Percentiles rank a stretch among this genome's conserved stretches.
Conservation (phyloP, 2,113 vertebrate genomes). For the Sus scrofa region DNA sequence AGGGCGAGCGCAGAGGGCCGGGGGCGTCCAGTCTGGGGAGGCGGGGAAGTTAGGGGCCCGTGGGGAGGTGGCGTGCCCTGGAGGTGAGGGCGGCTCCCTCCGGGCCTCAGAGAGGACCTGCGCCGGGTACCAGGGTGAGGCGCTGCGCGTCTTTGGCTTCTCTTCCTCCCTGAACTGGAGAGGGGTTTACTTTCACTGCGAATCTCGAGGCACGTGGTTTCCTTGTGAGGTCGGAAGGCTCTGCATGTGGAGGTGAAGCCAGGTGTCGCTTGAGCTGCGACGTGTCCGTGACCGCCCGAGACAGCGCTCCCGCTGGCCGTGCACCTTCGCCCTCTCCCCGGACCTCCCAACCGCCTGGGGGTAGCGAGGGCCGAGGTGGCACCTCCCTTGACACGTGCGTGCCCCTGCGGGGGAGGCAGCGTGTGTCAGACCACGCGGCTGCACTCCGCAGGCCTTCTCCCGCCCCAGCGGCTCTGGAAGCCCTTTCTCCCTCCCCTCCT, state of each 20-base stretch:
- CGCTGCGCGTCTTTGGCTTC: constrained; percentile 15
- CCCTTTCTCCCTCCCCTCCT: not conserved
- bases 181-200: constrained; percentile 15
- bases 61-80: not conserved
- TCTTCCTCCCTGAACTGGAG: constrained; percentile 29
- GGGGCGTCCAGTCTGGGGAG: not conserved
- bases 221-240: not conserved
- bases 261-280: not conserved
- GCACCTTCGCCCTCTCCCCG: not conserved
- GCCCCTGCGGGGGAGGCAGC: not conserved
- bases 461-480: not conserved
- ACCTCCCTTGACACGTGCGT: not conserved
- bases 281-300: not conserved
- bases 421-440: too few relatives aligned
- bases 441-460: not conserved
- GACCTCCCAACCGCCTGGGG: not conserved
- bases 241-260: not conserved
- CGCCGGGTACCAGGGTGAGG: not conserved
- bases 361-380: not conserved
- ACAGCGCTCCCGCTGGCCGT: not conserved
- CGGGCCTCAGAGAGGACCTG: not conserved
- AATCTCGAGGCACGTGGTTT: not conserved
- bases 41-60: not conserved
- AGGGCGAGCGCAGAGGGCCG: not conserved
- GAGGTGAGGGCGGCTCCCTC: not conserved